Conservation (phyloP, 2,113 vertebrate species). For the Paramormyrops kingsleyae region DNA sequence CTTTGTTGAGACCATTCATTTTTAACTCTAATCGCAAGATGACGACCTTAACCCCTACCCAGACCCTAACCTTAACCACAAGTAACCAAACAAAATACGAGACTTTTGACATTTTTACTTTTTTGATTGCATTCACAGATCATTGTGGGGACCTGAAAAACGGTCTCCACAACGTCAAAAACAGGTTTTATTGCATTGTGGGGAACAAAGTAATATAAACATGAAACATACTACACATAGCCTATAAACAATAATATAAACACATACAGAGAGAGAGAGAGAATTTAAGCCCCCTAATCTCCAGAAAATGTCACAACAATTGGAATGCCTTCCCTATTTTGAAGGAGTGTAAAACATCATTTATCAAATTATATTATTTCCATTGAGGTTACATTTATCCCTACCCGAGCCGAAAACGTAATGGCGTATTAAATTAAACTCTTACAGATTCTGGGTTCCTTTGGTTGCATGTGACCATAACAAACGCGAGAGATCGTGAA, state of each 20-base stretch:
- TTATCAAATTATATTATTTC: background rate
- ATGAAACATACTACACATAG: no score
- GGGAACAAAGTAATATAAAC: no score
- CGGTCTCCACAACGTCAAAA: no score
- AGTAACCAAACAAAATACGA: no score
- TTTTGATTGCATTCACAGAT: no score
- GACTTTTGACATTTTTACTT: no score
- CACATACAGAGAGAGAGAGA: background rate
- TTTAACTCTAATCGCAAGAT: no score
- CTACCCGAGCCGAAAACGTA: background rate
- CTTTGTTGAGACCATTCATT: no score
- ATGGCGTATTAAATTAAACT: background rate
- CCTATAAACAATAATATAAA: background rate
- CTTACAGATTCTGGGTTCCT: background rate
- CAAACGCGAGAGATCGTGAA: background rate
- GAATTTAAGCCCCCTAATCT: background rate
- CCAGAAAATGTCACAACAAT: background rate
- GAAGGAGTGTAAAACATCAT: background rate
- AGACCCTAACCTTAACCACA: no score
- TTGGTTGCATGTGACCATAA: background rate
- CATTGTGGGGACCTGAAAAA: no score
- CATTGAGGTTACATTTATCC: background rate
- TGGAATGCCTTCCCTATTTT: background rate
- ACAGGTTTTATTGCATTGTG: no score
- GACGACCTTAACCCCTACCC: no score